Percentiles rank a stretch among this genome's conserved stretches.
These are phyloP conservation scores for Gastrophryne carolinensis DNA, from an alignment of 2,797 vertebrate species.

Conservation along the genomic window DNA sequence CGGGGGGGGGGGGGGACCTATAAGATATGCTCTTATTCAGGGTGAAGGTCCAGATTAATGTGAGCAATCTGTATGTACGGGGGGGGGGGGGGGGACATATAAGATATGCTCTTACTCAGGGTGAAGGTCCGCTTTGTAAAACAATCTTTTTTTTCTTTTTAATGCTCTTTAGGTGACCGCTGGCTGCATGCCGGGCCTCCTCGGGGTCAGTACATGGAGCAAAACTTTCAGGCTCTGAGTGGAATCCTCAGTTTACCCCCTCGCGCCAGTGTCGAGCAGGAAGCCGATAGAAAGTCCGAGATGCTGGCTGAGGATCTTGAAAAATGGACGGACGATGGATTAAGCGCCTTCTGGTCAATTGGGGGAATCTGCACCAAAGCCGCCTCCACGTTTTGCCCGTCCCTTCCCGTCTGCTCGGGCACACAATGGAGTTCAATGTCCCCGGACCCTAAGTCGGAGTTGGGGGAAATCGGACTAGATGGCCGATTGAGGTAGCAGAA, in stretches of 20 bases:
- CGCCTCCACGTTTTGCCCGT: slow-evolving; percentile 72
- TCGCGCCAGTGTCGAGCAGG: slow-evolving; percentile 70
- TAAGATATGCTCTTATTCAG: no score
- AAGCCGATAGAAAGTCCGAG: slow-evolving; percentile 66
- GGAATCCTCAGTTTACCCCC: slow-evolving; percentile 83
- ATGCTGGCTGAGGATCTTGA: slow-evolving; percentile 80
- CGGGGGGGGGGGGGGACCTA: no score
- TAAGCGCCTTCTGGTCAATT: slow-evolving; percentile 70
- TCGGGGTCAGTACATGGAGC: slow-evolving; percentile 88
- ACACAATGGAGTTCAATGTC: slow-evolving; percentile 95
- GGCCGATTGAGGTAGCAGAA: slow-evolving; percentile 94
- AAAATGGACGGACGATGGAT: slow-evolving; percentile 79
- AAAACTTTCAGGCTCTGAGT: slow-evolving; percentile 88
- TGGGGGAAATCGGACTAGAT: slow-evolving; percentile 82
- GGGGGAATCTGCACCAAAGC: slow-evolving; percentile 71
- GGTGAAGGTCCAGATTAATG: no score
- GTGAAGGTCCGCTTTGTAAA: no score
- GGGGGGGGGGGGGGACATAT: no score
- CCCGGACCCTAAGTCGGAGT: slow-evolving; percentile 93
- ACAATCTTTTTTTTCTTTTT: background rate
- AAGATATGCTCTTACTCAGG: no score
- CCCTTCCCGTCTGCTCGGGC: slow-evolving; percentile 77
- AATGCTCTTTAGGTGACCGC: slow-evolving; percentile 74
- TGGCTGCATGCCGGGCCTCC: slow-evolving; percentile 90
- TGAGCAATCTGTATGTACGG: no score